Base-by-base conservation (phyloP, 2,888 invertebrate species). In the Erebia ligea region DNA sequence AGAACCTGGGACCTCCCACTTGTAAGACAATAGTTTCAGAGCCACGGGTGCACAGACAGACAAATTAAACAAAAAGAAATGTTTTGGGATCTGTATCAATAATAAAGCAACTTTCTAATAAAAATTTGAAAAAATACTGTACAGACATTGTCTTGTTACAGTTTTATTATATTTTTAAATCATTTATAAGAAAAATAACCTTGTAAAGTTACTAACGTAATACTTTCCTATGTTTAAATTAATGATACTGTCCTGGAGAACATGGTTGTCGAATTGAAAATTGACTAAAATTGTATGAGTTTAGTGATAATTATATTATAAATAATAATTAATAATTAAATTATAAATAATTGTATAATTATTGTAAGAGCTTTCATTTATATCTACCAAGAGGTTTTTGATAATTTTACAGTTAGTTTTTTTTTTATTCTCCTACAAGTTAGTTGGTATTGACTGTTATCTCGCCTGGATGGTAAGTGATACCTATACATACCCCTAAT, bases 251-350 rank as follows among this genome's bases (percentile, higher is more conserved):
- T 62, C 62, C 62, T 62, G 62, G 62, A 48, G 62, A 62, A 45
- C 62, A 62, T 13, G 62, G 62, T 62, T 48, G 62, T 62, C 15
- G 62, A 48, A 48, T 48, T 62, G 48, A 48, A 48, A 48, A 62
- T 48, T 48, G 19, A 62, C 45, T 61, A 42, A 58, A 19, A 19
- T 19, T 34, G 34, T 34, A 25, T 25, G 34, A 34, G 57, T 57
- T 45, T 21, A 45, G 19, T 45, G 59, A 9, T 52, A 17, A n/a
- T 15, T 50, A 15, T 15, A 50, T 50, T 6, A 15, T 50, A 54
- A 19, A 2, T 54, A 54, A 19, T 54, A 10, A 48, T 3, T 54
- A 54, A 19, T 54, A 10, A 48, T 3, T 48, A n/a, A 57, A 13
- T 25, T 34, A 34, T 34, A 34, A 15, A 17, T 59, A 15, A 19